These are phyloP conservation scores for Gari tellinella DNA, from an alignment of 2,888 invertebrate species.

Conservation along the genomic window DNA sequence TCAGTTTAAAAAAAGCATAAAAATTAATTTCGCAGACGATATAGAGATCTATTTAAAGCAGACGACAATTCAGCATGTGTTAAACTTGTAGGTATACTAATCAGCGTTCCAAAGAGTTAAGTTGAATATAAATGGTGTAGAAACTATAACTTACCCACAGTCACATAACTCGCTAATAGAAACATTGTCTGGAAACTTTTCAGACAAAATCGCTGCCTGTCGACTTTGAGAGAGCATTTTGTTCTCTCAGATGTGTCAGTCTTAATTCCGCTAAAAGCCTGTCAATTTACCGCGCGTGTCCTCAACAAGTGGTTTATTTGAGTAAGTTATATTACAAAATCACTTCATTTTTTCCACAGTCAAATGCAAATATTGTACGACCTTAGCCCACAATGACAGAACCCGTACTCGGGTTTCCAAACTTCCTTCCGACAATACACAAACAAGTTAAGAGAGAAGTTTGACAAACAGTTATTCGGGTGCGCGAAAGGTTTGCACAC, in stretches of 20 bases:
- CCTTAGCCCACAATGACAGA: too few relatives aligned
- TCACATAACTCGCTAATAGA: slow-evolving; percentile 78
- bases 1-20: too few relatives aligned
- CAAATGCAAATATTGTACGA: too few relatives aligned
- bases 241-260: neutral
- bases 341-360: slow-evolving; percentile 5
- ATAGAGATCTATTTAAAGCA: too few relatives aligned
- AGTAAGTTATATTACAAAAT: neutral
- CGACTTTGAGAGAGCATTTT: slow-evolving; percentile 52
- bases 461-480: slow-evolving; percentile 43
- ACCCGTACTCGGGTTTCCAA: slow-evolving; percentile 6
- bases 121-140: too few relatives aligned
- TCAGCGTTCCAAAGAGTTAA: too few relatives aligned
- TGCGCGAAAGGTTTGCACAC: slow-evolving; percentile 47
- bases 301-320: too few relatives aligned
- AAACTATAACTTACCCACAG: slow-evolving; percentile 72
- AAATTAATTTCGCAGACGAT: too few relatives aligned
- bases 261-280: neutral
- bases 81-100: too few relatives aligned
- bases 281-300: neutral
- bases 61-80: too few relatives aligned
- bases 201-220: slow-evolving; percentile 63
- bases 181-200: slow-evolving; percentile 77
- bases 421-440: slow-evolving; percentile 33
- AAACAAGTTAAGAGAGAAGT: slow-evolving; percentile 46